Evolutionary conservation across 1,140 invertebrate genomes (phyloP).

Genomic region (Euschistus heros): DNA sequence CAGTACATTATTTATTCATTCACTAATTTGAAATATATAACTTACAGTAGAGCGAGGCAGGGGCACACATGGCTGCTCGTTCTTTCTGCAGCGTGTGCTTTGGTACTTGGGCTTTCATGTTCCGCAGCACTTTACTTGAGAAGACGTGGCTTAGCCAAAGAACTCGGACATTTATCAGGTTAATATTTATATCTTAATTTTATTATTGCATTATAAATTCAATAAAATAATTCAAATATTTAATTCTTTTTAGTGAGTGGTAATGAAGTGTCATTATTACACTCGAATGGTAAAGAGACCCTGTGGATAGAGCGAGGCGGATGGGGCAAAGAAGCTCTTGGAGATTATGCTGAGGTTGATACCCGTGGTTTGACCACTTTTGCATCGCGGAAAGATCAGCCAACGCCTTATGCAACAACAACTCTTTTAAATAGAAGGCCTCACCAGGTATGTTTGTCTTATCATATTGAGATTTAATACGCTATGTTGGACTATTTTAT

Average conservation of each 20-base stretch:
- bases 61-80: constrained; percentile 65
- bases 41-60: constrained; percentile 12
- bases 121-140: constrained; percentile 46
- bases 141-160: constrained; percentile 42
- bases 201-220: neutral
- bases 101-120: constrained; percentile 52
- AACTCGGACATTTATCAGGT: constrained; percentile 31
- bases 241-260: constrained; percentile 27
- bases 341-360: constrained; percentile 25
- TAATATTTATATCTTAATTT: neutral
- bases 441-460: constrained; percentile 5
- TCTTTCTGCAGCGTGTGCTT: constrained; percentile 55
- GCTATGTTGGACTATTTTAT: too few relatives aligned
- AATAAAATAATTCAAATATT: too few relatives aligned
- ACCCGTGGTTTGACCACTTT: constrained; percentile 43
- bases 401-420: constrained; percentile 74
- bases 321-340: constrained; percentile 22
- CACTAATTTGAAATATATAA: neutral
- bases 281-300: constrained; percentile 24
- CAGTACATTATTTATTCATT: too few relatives aligned
- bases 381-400: constrained; percentile 57
- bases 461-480: neutral
- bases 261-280: constrained; percentile 29
- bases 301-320: constrained; percentile 28
- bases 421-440: constrained; percentile 43